These are phyloP conservation scores for Champsocephalus gunnari DNA, from an alignment of 2,797 vertebrate species.

Conservation along the genomic window DNA sequence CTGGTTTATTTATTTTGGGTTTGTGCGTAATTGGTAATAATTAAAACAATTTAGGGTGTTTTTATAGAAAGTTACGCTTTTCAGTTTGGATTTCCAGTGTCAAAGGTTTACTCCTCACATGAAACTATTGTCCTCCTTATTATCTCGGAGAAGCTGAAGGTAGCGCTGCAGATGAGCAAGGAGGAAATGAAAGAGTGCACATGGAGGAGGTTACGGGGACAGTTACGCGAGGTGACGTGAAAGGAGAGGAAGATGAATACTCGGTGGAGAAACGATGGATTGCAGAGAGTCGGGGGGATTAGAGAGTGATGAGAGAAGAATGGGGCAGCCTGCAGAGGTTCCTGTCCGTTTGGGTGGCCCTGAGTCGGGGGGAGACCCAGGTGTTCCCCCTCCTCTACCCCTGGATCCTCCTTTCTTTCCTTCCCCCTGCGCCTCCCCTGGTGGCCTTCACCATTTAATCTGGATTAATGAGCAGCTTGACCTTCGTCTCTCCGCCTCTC, in stretches of 20 bases:
- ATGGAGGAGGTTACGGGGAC: not conserved
- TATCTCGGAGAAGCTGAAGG: not conserved
- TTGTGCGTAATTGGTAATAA: not conserved
- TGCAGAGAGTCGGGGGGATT: not conserved
- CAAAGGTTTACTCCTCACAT: not conserved
- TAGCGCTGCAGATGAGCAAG: not conserved
- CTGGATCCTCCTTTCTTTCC: slow-evolving; percentile 23
- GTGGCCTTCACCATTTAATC: slow-evolving; percentile 69
- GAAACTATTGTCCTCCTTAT: slow-evolving; percentile 14
- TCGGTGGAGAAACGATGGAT: slow-evolving; percentile 13
- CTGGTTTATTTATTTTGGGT: not conserved
- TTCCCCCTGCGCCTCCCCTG: slow-evolving; percentile 48
- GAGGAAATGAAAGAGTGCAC: not conserved
- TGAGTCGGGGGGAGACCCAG: slow-evolving; percentile 52
- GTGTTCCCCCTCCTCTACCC: slow-evolving; percentile 47
- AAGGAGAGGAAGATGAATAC: slow-evolving; percentile 24
- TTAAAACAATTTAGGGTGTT: not conserved
- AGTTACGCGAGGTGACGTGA: slow-evolving; percentile 10
- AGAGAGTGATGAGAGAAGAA: slow-evolving; percentile 30
- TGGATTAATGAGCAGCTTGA: slow-evolving; percentile 75
- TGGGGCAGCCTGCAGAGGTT: slow-evolving; percentile 21
- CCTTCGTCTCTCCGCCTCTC: slow-evolving; percentile 58
- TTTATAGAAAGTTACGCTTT: not conserved
- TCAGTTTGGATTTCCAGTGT: not conserved
- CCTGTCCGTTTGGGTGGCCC: slow-evolving; percentile 66